Evolutionary conservation across 2,113 vertebrate genomes (phyloP).

Genomic region (Chloroceryle aenea): DNA sequence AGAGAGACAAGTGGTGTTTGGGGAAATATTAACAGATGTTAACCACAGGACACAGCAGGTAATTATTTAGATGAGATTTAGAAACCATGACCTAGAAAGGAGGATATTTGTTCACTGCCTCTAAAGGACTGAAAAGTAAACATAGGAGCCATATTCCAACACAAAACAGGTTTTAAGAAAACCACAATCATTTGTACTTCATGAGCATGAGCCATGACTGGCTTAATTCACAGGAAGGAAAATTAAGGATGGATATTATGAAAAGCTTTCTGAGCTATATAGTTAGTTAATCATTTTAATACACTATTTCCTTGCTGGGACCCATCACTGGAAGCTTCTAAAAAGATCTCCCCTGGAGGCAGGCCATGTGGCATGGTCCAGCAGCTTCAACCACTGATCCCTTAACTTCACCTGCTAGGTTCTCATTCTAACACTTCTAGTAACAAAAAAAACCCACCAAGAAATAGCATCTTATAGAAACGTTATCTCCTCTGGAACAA

Average conservation of each 20-base stretch:
- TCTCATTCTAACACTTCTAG: background rate
- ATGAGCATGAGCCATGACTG: background rate
- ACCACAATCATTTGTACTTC: background rate
- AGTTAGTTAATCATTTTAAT: background rate
- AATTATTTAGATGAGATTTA: constrained; percentile 14
- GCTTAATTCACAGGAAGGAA: background rate
- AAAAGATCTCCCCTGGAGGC: background rate
- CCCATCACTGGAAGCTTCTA: background rate
- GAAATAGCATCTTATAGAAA: background rate
- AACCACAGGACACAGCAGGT: constrained; percentile 28
- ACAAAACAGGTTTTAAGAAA: background rate
- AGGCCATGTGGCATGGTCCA: background rate
- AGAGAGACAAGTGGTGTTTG: background rate
- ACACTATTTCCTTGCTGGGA: background rate
- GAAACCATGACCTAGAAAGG: constrained; percentile 11
- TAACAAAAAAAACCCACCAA: background rate
- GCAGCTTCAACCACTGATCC: background rate
- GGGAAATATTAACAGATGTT: constrained; percentile 50
- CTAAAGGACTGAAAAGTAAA: background rate
- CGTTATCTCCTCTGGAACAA: background rate
- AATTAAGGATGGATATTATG: background rate
- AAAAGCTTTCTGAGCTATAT: background rate
- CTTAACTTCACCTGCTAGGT: background rate
- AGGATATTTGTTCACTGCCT: background rate
- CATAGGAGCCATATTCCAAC: background rate